Percentiles rank a stretch among this genome's conserved stretches.
These are phyloP conservation scores for Bimastos eiseni DNA, from an alignment of 2,888 invertebrate species.

Conservation along the genomic window DNA sequence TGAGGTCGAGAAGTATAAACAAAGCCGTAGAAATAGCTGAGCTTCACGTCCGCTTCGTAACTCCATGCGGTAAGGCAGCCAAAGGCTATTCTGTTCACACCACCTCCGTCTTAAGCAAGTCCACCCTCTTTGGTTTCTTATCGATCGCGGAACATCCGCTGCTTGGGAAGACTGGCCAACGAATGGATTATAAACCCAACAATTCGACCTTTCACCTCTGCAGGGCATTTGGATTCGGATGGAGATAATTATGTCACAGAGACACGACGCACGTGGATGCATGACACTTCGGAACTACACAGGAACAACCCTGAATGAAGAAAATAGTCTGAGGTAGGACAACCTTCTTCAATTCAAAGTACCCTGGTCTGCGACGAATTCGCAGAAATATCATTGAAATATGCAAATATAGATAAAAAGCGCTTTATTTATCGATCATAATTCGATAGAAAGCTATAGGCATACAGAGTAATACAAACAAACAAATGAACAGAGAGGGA, in stretches of 20 bases:
- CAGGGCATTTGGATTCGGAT: neutral
- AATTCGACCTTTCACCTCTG: neutral
- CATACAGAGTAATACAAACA: too few relatives aligned
- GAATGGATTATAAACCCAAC: neutral
- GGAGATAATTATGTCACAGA: neutral
- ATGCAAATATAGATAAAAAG: too few relatives aligned
- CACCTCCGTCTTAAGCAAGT: neutral
- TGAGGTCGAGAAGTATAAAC: neutral
- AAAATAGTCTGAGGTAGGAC: neutral
- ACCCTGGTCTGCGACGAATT: too few relatives aligned
- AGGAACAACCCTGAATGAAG: neutral
- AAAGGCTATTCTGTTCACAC: neutral
- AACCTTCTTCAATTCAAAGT: too few relatives aligned
- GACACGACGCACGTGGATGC: neutral
- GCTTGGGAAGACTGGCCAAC: neutral
- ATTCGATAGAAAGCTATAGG: too few relatives aligned
- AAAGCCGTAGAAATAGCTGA: neutral
- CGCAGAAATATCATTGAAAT: too few relatives aligned
- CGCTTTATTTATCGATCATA: too few relatives aligned
- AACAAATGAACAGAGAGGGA: too few relatives aligned
- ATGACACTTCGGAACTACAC: neutral
- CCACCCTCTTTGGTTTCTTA: neutral
- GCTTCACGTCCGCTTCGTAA: neutral
- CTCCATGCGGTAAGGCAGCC: neutral
- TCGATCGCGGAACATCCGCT: neutral